Base-by-base conservation (phyloP, 2,888 invertebrate genomes). In the Zhuqinia jingwanae region DNA sequence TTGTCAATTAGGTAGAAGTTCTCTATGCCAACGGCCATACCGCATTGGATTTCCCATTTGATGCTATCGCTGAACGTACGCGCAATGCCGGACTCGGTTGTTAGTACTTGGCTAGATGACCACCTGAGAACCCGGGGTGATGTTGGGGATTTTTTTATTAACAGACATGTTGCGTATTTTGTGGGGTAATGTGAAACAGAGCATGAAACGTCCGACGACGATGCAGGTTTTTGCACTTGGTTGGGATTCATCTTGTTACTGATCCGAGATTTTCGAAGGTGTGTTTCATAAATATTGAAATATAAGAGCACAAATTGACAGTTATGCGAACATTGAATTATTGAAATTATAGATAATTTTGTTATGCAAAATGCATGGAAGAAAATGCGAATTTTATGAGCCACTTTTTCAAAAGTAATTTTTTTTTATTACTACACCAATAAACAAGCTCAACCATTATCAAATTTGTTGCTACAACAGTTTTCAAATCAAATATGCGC, bases 1-100 rank as follows among this genome's bases (percentile, higher is more conserved):
- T n/a, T n/a, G n/a, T n/a, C n/a, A 58, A 20, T 20, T 3, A 10
- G 20, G n/a, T 10, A 25, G 58, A 58, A n/a, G 27, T 30, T 8
- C 13, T 17, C 30, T 3, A 27, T 27, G 36, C 63, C 63, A 63
- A 63, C 63, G 63, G 63, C 63, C 63, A 63, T 63, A 63, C 63
- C 63, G 30, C 30, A 30, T 27, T 63, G 63, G 17, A 6, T 30
- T 2, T 3, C 2, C 36, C 36, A n/a, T n/a, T n/a, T n/a, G n/a
- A n/a, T 27, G 30, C 8, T 6, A 13, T 13, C 56, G 20, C 11
- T 22, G 5, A 22, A 20, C 20, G 20, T 6, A 5, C 20, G 25
- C 30, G 63, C 63, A 63, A 63, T 30, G 63, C 30, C 63, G 27
- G 63, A 30, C 63, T 30, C 63, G 36, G 63, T 56, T n/a, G n/a